phyloP scores from a whole-genome alignment of 2,797 vertebrate genomes.

The Cyprinodon diabolis region DNA sequence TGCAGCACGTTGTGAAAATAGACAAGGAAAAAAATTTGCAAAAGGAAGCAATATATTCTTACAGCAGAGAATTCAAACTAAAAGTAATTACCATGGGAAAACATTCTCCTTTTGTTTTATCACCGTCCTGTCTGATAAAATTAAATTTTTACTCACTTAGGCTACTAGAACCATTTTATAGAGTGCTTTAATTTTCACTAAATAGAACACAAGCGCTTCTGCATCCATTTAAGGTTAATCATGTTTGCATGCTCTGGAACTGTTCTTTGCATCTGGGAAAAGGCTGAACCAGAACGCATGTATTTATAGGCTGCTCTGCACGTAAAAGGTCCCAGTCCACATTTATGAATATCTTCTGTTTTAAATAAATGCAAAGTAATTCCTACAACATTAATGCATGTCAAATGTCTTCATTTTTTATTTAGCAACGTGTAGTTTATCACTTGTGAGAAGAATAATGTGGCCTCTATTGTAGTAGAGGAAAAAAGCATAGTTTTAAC shows the following conservation, averaged over 20 bases:
- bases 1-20: constrained; percentile 21
- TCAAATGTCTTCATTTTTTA: constrained; percentile 79
- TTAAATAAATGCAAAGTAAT: constrained; percentile 71
- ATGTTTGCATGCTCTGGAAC: constrained; percentile 24
- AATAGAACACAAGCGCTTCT: constrained; percentile 24
- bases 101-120: constrained; percentile 34
- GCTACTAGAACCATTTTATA: constrained; percentile 41
- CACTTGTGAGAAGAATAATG: constrained; percentile 66
- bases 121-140: constrained; percentile 50
- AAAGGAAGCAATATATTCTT: not conserved
- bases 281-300: constrained; percentile 46
- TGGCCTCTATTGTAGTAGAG: constrained; percentile 27
- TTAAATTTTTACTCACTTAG: constrained; percentile 55
- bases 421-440: constrained; percentile 74
- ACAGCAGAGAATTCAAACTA: constrained; percentile 33
- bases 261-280: constrained; percentile 17
- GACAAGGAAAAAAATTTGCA: constrained; percentile 4
- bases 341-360: constrained; percentile 68
- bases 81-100: constrained; percentile 29
- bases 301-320: constrained; percentile 41
- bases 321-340: constrained; percentile 62
- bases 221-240: constrained; percentile 39
- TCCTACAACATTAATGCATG: constrained; percentile 68
- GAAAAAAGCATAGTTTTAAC: constrained; percentile 53
- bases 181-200: constrained; percentile 43